Percentiles rank a stretch among this genome's conserved stretches.
phyloP scores from a whole-genome alignment of 2,888 invertebrate genomes.

The Rutpela maculata region DNA sequence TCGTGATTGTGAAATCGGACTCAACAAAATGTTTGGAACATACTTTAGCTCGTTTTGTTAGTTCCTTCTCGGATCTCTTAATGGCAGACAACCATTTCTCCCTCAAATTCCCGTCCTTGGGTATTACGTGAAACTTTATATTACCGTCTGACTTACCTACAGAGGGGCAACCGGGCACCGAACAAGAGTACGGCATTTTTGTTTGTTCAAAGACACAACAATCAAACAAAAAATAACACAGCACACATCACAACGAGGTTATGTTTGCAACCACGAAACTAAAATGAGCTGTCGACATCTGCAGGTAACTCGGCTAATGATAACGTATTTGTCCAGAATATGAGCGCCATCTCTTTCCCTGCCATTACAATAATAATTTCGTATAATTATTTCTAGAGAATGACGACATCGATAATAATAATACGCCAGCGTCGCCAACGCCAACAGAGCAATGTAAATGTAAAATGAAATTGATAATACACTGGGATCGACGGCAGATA shows the following conservation, averaged over 20 bases:
- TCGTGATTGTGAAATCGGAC: conserved; percentile 49
- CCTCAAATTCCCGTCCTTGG: conserved; percentile 65
- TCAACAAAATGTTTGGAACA: conserved; percentile 55
- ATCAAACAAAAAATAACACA: conserved; percentile 48
- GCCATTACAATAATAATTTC: not conserved
- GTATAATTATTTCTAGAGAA: not conserved
- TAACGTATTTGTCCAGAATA: not conserved
- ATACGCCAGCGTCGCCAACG: not conserved
- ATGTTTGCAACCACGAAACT: conserved; percentile 47
- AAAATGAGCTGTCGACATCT: conserved; percentile 23
- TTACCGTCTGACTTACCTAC: conserved; percentile 37
- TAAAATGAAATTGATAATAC: not conserved
- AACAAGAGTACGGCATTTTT: conserved; percentile 47
- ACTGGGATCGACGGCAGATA: not conserved
- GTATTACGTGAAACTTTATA: conserved; percentile 48
- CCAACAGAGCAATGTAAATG: not conserved
- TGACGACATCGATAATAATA: conserved; percentile 1
- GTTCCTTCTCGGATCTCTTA: conserved; percentile 67
- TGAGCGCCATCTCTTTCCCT: not conserved
- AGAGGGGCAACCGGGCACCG: conserved; percentile 50
- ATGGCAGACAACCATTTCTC: conserved; percentile 77
- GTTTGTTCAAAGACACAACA: conserved; percentile 44
- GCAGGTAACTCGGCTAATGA: not conserved
- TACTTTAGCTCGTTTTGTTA: conserved; percentile 53
- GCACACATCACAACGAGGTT: conserved; percentile 47